Conservation (phyloP, 2,797 vertebrate species). For the Rhabdophis nuchalis region DNA sequence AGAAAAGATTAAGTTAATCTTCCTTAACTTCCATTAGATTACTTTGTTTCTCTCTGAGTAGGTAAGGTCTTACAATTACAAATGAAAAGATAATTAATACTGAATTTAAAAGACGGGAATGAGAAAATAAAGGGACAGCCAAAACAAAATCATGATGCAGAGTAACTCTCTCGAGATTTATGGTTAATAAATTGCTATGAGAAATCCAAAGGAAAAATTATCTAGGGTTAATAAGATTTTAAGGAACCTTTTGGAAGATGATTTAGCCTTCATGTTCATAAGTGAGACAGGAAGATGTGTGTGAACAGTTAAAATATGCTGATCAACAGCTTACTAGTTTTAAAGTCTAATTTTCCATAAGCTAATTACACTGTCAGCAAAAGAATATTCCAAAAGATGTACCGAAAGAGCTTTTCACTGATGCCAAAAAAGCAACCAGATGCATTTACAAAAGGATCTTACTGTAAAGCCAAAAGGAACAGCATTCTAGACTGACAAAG, state of each 20-base stretch:
- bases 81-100: neutral
- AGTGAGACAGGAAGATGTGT: neutral
- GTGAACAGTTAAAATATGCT: slow-evolving; percentile 23
- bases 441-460: slow-evolving; percentile 5
- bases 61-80: neutral
- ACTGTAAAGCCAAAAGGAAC: neutral
- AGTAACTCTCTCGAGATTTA: neutral
- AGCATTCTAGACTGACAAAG: neutral
- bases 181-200: neutral
- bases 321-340: slow-evolving; percentile 14
- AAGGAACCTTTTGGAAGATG: slow-evolving; percentile 17
- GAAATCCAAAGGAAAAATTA: slow-evolving; percentile 12
- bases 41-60: neutral
- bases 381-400: neutral
- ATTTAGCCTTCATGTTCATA: slow-evolving; percentile 14
- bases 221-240: slow-evolving; percentile 24
- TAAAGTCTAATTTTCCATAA: slow-evolving; percentile 25
- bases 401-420: slow-evolving; percentile 20
- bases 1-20: neutral
- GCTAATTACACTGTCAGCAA: slow-evolving; percentile 1
- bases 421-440: slow-evolving; percentile 15
- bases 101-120: neutral
- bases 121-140: slow-evolving; percentile 5
- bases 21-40: neutral
- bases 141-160: slow-evolving; percentile 22